Percentiles rank a stretch among this genome's conserved stretches.
phyloP scores from a whole-genome alignment of 2,888 invertebrate species.

The Microctonus aethiopoides region DNA sequence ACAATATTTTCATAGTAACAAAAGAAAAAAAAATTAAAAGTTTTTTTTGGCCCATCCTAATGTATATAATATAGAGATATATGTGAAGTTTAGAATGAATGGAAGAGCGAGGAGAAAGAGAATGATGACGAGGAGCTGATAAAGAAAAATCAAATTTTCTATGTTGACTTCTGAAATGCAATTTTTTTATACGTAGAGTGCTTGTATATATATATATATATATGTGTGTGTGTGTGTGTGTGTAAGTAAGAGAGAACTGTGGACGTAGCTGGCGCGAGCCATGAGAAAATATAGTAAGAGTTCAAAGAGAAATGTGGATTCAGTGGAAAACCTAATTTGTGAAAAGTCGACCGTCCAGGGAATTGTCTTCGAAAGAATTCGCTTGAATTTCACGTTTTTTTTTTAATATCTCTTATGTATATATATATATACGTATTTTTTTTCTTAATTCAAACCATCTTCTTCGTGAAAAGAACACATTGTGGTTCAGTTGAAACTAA shows the following conservation, averaged over 20 bases:
- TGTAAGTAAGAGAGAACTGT: neutral
- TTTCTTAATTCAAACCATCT: neutral
- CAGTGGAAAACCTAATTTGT: conserved; percentile 43
- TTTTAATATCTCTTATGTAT: conserved; percentile 10
- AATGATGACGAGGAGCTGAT: conserved; percentile 28
- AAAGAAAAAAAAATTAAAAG: too few species aligned
- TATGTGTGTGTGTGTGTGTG: neutral
- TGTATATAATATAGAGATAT: too few species aligned
- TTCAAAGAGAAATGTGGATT: conserved; percentile 43
- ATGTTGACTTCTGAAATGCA: too few species aligned
- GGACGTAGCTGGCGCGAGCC: neutral
- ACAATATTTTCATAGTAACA: too few species aligned
- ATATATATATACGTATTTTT: conserved; percentile 26
- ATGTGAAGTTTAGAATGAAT: too few species aligned
- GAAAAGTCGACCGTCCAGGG: conserved; percentile 39
- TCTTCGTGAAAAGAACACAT: conserved; percentile 5
- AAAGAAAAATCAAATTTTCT: conserved; percentile 10
- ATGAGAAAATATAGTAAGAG: conserved; percentile 24
- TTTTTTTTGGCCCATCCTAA: too few species aligned
- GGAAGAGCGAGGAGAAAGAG: neutral
- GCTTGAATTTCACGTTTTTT: conserved; percentile 19
- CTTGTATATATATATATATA: neutral
- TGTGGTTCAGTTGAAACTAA: conserved; percentile 32
- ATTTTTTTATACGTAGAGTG: too few species aligned
- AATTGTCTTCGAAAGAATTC: conserved; percentile 37